These are phyloP conservation scores for Globodera rostochiensis DNA, from an alignment of 1,140 invertebrate species.

Conservation along the genomic window DNA sequence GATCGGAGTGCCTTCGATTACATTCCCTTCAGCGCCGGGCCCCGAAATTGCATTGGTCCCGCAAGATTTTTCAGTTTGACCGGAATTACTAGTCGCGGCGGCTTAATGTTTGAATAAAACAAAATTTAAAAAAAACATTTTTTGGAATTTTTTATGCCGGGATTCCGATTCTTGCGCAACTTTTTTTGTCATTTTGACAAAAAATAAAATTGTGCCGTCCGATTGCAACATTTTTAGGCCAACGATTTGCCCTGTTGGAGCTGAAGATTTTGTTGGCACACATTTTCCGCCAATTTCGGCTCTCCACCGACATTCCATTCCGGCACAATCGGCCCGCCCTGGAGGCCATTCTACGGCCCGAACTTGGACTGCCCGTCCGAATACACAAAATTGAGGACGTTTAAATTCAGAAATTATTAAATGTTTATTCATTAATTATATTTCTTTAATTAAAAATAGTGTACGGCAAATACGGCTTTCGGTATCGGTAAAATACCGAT, in stretches of 20 bases:
- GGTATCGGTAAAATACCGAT: too few species aligned
- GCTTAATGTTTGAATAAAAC: too few species aligned
- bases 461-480: too few species aligned
- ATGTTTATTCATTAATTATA: background rate
- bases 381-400: conserved; percentile 4
- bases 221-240: conserved; percentile 66
- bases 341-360: conserved; percentile 22
- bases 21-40: conserved; percentile 68
- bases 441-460: too few species aligned
- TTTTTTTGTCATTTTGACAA: background rate
- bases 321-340: background rate
- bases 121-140: too few species aligned
- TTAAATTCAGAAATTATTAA: background rate
- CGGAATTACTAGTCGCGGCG: background rate
- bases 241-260: conserved; percentile 82
- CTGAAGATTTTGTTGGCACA: conserved; percentile 81
- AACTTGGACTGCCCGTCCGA: conserved; percentile 17
- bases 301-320: conserved; percentile 15
- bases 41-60: conserved; percentile 68
- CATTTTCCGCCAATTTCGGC: conserved; percentile 77
- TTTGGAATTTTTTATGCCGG: too few species aligned
- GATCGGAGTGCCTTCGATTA: conserved; percentile 67
- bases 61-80: background rate
- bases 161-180: conserved; percentile 51
- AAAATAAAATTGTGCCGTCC: background rate